These are phyloP conservation scores for Gasterosteus nipponicus DNA, from an alignment of 2,113 vertebrate species.

Conservation along the genomic window DNA sequence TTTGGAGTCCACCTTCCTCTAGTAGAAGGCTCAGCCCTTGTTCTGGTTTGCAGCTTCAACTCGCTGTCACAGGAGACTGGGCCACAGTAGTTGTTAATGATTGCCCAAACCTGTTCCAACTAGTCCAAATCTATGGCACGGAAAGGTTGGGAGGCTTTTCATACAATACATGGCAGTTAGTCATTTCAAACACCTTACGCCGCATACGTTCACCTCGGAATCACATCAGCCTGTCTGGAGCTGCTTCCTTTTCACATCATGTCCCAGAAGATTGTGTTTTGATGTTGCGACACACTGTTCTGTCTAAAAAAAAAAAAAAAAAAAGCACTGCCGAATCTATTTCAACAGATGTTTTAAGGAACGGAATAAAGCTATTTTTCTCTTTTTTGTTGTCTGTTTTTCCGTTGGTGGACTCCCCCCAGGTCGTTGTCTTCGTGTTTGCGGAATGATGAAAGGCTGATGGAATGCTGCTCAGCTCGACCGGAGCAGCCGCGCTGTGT, in stretches of 20 bases:
- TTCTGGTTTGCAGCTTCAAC: constrained; percentile 70
- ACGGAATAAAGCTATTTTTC: constrained; percentile 28
- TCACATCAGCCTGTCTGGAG: constrained; percentile 3
- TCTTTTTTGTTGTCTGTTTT: constrained; percentile 24
- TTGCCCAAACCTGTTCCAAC: constrained; percentile 83
- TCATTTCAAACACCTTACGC: constrained; percentile 48
- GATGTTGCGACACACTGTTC: constrained; percentile 1
- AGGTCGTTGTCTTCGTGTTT: constrained; percentile 71
- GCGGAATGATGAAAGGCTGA: constrained; percentile 80
- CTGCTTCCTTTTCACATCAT: constrained; percentile 20
- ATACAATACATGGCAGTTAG: constrained; percentile 64
- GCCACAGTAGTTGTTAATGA: constrained; percentile 81
- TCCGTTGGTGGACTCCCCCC: constrained; percentile 48
- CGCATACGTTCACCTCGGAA: constrained; percentile 6
- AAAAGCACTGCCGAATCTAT: background rate
- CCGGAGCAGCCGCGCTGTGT: constrained; percentile 63
- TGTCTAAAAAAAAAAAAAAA: background rate
- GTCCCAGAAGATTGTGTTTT: background rate
- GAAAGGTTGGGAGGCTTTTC: constrained; percentile 62
- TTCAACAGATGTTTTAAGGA: constrained; percentile 42
- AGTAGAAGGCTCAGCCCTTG: constrained; percentile 49
- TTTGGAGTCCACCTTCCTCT: constrained; percentile 62
- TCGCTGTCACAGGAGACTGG: constrained; percentile 71
- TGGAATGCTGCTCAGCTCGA: constrained; percentile 80
- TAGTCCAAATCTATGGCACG: constrained; percentile 77